Evolutionary conservation across 1,140 invertebrate species (phyloP), one percentile per base, ranked within the genome.

Genomic region (Drosophila parabipectinata): DNA sequence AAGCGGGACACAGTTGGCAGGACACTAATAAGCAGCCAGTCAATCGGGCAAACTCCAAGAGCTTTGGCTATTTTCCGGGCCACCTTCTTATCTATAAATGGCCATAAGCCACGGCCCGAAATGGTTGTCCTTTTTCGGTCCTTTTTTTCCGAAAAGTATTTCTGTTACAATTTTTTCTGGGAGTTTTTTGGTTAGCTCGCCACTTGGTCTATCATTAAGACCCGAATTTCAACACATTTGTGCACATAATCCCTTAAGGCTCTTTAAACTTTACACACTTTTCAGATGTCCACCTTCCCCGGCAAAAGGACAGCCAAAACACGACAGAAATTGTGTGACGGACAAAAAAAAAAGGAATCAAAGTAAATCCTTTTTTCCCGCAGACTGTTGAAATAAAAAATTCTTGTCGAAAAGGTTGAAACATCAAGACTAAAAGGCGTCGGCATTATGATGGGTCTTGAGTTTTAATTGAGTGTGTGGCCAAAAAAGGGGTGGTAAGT

Each of bases 251-350:
- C 87, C 87, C 87, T 90, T 90, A 90, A 90, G 87, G 87, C 87
- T 90, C 87, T 90, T 90, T 90, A 87, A 90, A 90, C 87, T 90
- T 90, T 87, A 87, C 87, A 90, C 81, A 90, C 87, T 90, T 90
- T 82, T 89, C 62, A 21, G 39, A n/a, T 67, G 28, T 72, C 62
- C 69, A 50, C 45, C 45, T 52, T 57, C 15, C n/a, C 26, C 18
- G 18, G 41, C 41, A 48, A 37, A 45, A 69, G 30, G 63, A 63
- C 41, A 44, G 14, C 41, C 41, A 44, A 44, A 44, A 58, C 53
- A 54, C 48, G 64, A 79, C 69, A 78, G 63, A 87, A 77, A 72
- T 76, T 64, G 41, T 56, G 45, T 56, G 45, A 51, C 28, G 21
- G 39, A 47, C 66, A 73, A 57, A 24, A 63, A 59, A 64, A 59